Percentiles rank a stretch among this genome's conserved stretches.
Evolutionary conservation across 1,140 invertebrate genomes (phyloP).

Genomic region (Caenorhabditis inopinata): DNA sequence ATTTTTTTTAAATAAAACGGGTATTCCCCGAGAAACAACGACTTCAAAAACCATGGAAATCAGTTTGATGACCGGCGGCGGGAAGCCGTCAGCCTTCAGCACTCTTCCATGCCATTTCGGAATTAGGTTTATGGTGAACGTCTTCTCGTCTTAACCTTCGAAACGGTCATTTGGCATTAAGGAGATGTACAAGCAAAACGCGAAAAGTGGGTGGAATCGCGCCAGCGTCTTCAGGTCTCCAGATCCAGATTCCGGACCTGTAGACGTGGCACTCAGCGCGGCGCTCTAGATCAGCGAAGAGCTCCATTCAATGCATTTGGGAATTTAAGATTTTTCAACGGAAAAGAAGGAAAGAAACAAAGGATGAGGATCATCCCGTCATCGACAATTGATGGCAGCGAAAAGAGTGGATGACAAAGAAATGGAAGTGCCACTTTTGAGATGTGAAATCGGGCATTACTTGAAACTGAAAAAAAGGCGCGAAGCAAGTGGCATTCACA

Average conservation of each 20-base stretch:
- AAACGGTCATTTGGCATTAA: no score
- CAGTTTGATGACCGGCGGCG: not conserved
- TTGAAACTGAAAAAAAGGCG: not conserved
- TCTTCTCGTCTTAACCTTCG: no score
- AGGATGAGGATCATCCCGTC: slow-evolving; percentile 22
- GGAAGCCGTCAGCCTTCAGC: no score
- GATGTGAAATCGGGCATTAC: not conserved
- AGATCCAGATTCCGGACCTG: no score
- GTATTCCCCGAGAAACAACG: not conserved
- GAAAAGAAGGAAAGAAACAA: not conserved
- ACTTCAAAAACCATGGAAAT: not conserved
- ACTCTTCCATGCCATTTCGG: slow-evolving; percentile 26
- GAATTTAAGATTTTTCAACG: no score
- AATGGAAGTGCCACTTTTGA: not conserved
- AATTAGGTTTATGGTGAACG: slow-evolving; percentile 8
- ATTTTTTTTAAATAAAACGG: not conserved
- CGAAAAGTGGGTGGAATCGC: no score
- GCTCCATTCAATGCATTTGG: no score
- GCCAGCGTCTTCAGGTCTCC: no score
- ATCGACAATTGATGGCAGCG: slow-evolving; percentile 11
- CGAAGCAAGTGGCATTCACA: not conserved
- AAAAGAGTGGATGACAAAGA: no score
- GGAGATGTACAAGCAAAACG: no score
- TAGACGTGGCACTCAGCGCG: no score
- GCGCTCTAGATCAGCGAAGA: no score